Evolutionary conservation across 2,113 vertebrate species (phyloP), one percentile per base, ranked within the genome.

Genomic region (Menidia beryllina): DNA sequence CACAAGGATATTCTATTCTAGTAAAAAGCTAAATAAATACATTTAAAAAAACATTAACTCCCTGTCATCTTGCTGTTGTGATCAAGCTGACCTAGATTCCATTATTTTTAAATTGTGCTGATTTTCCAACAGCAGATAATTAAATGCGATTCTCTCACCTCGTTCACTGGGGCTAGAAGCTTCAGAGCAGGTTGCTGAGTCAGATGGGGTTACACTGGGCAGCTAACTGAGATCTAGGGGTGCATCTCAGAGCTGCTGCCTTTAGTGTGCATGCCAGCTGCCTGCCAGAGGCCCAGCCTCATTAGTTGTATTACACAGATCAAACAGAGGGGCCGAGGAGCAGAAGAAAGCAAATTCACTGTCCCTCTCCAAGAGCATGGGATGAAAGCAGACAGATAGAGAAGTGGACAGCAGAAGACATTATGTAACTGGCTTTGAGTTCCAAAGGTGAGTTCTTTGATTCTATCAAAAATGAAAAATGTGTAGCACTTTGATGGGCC

Each of bases 261-360:
- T 91, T 92, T 69, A 83, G 89, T 86, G 69, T 82, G 71, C 64
- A 76, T 86, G 90, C 89, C 91, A 92, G 90, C 85, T 88, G 84
- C 86, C 87, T 90, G 84, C 89, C 88, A 93, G 83, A 87, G 82
- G 88, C 86, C 68, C 85, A 66, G 80, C 79, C 89, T 93, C 88
- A 92, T 93, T 93, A 93, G 86, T 86, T 82, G 88, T 89, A 93
- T 89, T 91, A 91, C 83, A 64, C 76, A 92, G 91, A 93, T 92
- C 88, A 92, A 93, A 92, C 81, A 86, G 83, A 84, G 77, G 81
- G 83, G 79, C 79, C 74, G 77, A 90, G 79, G 70, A 87, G 76
- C 82, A 85, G 85, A 90, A 91, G 86, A 90, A 87, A 92, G 77
- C 82, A 78, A 88, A 91, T 85, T 79, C 30, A n/a, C 82, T 86